Percentiles rank a stretch among this genome's conserved stretches.
phyloP scores from a whole-genome alignment of 2,888 invertebrate species.

The Iphiclides podalirius region DNA sequence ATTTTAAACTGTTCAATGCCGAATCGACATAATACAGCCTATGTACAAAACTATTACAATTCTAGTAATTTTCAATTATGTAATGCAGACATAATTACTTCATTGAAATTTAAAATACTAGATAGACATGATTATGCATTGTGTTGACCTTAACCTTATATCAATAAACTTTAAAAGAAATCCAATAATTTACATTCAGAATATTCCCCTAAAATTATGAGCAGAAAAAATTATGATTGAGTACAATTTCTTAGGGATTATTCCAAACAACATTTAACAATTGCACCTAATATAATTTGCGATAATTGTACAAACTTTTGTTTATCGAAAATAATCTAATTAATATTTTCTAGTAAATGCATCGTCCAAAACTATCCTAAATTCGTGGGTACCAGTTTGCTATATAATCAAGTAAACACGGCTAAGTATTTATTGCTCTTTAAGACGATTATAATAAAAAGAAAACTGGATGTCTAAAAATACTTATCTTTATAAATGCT shows the following conservation, averaged over 20 bases:
- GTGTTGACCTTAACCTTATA: conserved; percentile 20
- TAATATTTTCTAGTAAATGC: conserved; percentile 53
- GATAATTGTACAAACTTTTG: conserved; percentile 60
- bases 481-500: conserved; percentile 29
- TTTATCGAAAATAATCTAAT: conserved; percentile 35
- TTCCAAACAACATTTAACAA: conserved; percentile 59
- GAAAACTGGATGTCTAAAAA: conserved; percentile 5
- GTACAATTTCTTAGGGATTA: conserved; percentile 56
- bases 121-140: conserved; percentile 29
- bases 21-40: conserved; percentile 44
- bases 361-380: conserved; percentile 17
- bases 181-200: conserved; percentile 52
- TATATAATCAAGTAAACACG: conserved; percentile 10
- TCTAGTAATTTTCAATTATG: conserved; percentile 20
- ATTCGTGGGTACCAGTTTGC: conserved; percentile 11
- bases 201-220: conserved; percentile 61
- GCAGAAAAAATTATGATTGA: conserved; percentile 25
- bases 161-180: conserved; percentile 22
- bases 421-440: not conserved
- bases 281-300: conserved; percentile 44
- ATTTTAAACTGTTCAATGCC: conserved; percentile 47
- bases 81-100: conserved; percentile 1
- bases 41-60: conserved; percentile 55
- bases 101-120: conserved; percentile 17
- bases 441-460: conserved; percentile 2